Evolutionary conservation across 2,888 invertebrate genomes (phyloP), one percentile per base, ranked within the genome.

Genomic region (Idaea dimidiata): DNA sequence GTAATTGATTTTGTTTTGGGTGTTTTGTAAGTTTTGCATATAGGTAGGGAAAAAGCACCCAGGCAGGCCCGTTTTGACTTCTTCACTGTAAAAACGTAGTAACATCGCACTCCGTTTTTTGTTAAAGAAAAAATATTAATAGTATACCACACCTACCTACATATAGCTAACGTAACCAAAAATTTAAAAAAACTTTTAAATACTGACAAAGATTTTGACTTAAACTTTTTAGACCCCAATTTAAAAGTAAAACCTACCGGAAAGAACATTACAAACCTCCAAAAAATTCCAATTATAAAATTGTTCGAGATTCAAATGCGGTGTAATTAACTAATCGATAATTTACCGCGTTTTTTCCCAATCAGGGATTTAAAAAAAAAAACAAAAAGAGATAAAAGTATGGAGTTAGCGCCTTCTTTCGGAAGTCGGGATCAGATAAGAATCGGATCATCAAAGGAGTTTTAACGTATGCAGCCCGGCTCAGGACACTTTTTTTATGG

Each of bases 271-370:
- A n/a, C n/a, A 1, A 14, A 43, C 43, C 43, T 43, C 10, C 3
- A 10, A 43, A 43, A 43, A 43, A 43, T 43, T 43, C 43, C 43
- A 43, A 43, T 43, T 43, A 43, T 43, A 43, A 43, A 43, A 43
- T 43, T 43, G 43, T 43, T 43, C 43, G 43, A 43, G 14, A 43
- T 43, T 43, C 43, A 43, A 43, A 43, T 43, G 43, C 43, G 43
- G 14, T 43, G 43, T 43, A 43, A 43, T 43, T 43, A 43, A 43
- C 43, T 43, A 43, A 43, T 43, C 43, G 43, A 43, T 43, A 43
- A 43, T 43, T 43, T 43, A 43, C 43, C 43, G 43, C 43, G 43
- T 43, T 43, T 43, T 43, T 43, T 43, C 43, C 43, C 43, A 43
- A 43, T 43, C 43, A 43, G 43, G 10, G 43, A 3, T 43, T 43